Percentiles rank a stretch among this genome's conserved stretches.
phyloP scores from a whole-genome alignment of 2,797 vertebrate genomes.

The Amniataba percoides region DNA sequence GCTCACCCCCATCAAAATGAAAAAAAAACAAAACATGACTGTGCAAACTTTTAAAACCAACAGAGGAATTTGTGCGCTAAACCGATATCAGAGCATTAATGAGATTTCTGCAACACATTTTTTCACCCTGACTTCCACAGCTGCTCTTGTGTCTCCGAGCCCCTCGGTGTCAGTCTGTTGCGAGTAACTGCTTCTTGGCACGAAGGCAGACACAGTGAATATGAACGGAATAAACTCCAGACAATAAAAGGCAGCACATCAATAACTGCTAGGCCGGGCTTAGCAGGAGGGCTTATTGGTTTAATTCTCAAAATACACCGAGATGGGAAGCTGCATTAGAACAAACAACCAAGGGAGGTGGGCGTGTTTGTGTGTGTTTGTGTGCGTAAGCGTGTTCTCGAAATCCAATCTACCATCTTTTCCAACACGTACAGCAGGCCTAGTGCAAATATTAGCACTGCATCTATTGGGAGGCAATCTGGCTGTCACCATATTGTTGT shows the following conservation, averaged over 20 bases:
- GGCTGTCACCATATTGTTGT: constrained; percentile 73
- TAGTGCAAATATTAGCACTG: constrained; percentile 80
- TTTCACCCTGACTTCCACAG: constrained; percentile 52
- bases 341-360: constrained; percentile 71
- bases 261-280: constrained; percentile 74
- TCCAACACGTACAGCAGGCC: constrained; percentile 73
- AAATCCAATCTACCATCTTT: constrained; percentile 76
- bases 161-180: constrained; percentile 59
- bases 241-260: constrained; percentile 74
- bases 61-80: constrained; percentile 11
- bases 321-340: constrained; percentile 68
- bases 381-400: constrained; percentile 58
- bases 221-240: constrained; percentile 77
- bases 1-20: constrained; percentile 3
- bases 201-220: constrained; percentile 71
- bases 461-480: constrained; percentile 78
- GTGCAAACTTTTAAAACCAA: neutral
- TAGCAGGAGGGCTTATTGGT: constrained; percentile 78
- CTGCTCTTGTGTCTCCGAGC: constrained; percentile 55
- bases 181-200: constrained; percentile 61
- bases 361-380: constrained; percentile 33
- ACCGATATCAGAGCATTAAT: constrained; percentile 46
- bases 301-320: constrained; percentile 78
- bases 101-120: constrained; percentile 46
- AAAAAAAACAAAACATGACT: neutral